Evolutionary conservation across 2,888 invertebrate species (phyloP), one percentile per base, ranked within the genome.

Genomic region (Pteria penguin): DNA sequence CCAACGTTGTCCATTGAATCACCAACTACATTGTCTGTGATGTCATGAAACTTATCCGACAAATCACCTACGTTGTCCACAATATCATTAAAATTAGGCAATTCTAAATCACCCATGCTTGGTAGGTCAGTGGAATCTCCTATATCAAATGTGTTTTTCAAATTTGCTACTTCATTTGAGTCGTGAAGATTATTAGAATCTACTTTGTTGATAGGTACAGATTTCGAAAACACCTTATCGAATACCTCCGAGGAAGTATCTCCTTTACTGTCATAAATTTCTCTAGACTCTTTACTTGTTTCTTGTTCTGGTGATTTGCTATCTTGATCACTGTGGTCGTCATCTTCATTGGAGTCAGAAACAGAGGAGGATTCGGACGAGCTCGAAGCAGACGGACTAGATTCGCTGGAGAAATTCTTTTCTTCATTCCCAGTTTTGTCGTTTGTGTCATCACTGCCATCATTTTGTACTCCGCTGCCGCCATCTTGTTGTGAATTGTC

Each of bases 161-260:
- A 4, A 57, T 57, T 22, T 4, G n/a, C 36, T 14, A 33, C 4
- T 14, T 22, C 24, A 31, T 63, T 36, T 22, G 26, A 29, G 5
- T 62, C 63, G n/a, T 79, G 76, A 33, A 65, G 72, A 26, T 68
- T 76, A 22, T 62, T 61, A 18, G 27, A 29, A 8, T n/a, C 26
- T n/a, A n/a, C n/a, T n/a, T n/a, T n/a, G n/a, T n/a, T n/a, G n/a
- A n/a, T n/a, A n/a, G n/a, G n/a, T n/a, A n/a, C n/a, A n/a, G n/a
- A n/a, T n/a, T n/a, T n/a, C n/a, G n/a, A n/a, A n/a, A n/a, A n/a
- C n/a, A n/a, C n/a, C n/a, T n/a, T n/a, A 36, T 55, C 77, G 18
- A 65, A 73, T 31, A 62, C 65, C 2, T 77, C 77, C 4, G 68
- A 61, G 24, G 68, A 57, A 26, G 33, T 54, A n/a, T 65, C 31